Evolutionary conservation across 2,888 invertebrate genomes (phyloP).

Genomic region (Eucera pruinosa): DNA sequence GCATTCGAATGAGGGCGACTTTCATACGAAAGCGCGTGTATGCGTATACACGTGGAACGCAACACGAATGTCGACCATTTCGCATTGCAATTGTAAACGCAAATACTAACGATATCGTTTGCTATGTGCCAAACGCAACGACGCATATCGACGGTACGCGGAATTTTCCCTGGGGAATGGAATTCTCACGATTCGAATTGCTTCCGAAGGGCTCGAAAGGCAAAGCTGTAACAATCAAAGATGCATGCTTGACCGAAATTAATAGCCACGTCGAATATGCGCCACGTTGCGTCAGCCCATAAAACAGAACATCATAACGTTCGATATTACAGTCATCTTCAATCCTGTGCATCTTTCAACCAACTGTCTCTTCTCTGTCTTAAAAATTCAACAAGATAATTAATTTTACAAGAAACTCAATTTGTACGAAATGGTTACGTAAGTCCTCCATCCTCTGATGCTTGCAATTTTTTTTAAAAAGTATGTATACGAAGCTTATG

Average conservation of each 20-base stretch:
- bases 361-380: no score
- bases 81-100: slow-evolving; percentile 34
- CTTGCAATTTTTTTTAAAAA: no score
- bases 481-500: no score
- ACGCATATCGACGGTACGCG: slow-evolving; percentile 34
- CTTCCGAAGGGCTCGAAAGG: slow-evolving; percentile 5
- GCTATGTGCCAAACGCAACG: slow-evolving; percentile 36
- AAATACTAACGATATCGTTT: slow-evolving; percentile 52
- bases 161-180: slow-evolving; percentile 43
- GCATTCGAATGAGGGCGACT: not conserved
- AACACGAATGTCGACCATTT: slow-evolving; percentile 31
- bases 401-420: no score
- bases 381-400: no score
- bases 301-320: not conserved
- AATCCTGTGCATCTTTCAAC: no score
- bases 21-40: no score
- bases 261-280: slow-evolving; percentile 6
- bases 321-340: no score
- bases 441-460: no score
- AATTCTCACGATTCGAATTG: slow-evolving; percentile 40
- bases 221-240: slow-evolving; percentile 5
- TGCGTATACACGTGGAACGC: no score
- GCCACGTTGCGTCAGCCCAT: not conserved
- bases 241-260: not conserved
- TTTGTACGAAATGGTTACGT: no score